Conservation (phyloP, 2,113 vertebrate species). For the Salvelinus alpinus region DNA sequence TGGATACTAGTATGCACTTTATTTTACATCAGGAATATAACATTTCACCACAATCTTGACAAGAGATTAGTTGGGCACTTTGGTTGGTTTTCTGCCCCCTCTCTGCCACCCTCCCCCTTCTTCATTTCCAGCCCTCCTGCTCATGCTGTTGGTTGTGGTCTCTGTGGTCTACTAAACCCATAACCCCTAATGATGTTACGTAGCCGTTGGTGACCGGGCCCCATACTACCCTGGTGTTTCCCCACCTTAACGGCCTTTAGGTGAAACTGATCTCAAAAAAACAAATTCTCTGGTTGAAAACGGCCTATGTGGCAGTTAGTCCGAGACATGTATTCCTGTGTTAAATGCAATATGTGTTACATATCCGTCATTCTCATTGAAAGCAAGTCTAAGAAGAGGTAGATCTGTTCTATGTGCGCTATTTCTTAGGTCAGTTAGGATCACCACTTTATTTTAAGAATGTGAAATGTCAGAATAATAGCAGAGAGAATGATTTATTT, state of each 20-base stretch:
- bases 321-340: not conserved
- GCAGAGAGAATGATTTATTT: too few species aligned
- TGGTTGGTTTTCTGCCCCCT: not conserved
- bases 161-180: not conserved
- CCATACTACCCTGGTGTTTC: not conserved
- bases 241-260: not conserved
- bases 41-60: conserved; percentile 28
- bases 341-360: too few species aligned
- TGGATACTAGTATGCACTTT: conserved; percentile 17
- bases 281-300: not conserved
- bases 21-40: conserved; percentile 53
- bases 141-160: not conserved
- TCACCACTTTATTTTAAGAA: too few species aligned
- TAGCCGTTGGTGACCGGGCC: not conserved
- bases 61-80: conserved; percentile 37
- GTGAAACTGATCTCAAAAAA: not conserved
- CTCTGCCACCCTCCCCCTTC: conserved; percentile 18
- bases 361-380: too few species aligned
- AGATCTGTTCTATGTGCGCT: too few species aligned
- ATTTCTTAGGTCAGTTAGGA: too few species aligned
- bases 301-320: not conserved
- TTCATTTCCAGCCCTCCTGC: conserved; percentile 20
- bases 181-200: not conserved
- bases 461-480: too few species aligned
- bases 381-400: too few species aligned